Evolutionary conservation across 2,888 invertebrate genomes (phyloP), one percentile per base, ranked within the genome.

Genomic region (Hemistola chrysoprasaria): DNA sequence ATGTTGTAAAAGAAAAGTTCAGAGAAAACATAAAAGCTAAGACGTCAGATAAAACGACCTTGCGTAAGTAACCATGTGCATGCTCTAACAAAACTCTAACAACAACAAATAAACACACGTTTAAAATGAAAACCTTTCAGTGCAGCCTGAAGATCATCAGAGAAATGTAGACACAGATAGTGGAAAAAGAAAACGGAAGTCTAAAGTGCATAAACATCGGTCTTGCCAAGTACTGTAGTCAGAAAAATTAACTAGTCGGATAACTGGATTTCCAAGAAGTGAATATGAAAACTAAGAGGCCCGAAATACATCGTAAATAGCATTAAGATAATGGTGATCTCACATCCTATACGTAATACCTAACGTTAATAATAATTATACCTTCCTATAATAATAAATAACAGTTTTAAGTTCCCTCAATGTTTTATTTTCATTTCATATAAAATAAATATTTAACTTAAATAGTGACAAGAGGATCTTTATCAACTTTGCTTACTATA

Each of bases 391-490:
- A 16, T 16, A 53, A 56, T 50, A 52, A 54, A 51, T 53, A 53
- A 56, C 55, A 36, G 24, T 42, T 52, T 49, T 44, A 49, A 41
- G 36, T 38, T 29, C 36, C 33, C 7, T 7, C 23, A 20, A 11
- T 34, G 38, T 46, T 49, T 53, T 45, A 47, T 46, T 49, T 44
- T 10, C 20, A 27, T 28, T 10, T 22, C 16, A 22, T 8, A 21
- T 24, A 9, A 1, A 27, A 28, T n/a, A 22, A 3, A 27, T 11
- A 38, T 27, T 8, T 22, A 40, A 26, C 26, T 90, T 78, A 95
- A 9, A 93, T 91, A 29, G 94, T 93, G 47, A 80, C 82, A 30
- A 97, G 75, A 0, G 97, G 97, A 87, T 97, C 97, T 54, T 78
- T 89, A 78, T 97, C 97, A 25, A 77, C 71, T 62, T 91, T 73